A percentile compares a stretch with the other conserved stretches of the same genome.
Conservation (phyloP, 2,113 vertebrate species). For the Cyprinodon brontotheroides region DNA sequence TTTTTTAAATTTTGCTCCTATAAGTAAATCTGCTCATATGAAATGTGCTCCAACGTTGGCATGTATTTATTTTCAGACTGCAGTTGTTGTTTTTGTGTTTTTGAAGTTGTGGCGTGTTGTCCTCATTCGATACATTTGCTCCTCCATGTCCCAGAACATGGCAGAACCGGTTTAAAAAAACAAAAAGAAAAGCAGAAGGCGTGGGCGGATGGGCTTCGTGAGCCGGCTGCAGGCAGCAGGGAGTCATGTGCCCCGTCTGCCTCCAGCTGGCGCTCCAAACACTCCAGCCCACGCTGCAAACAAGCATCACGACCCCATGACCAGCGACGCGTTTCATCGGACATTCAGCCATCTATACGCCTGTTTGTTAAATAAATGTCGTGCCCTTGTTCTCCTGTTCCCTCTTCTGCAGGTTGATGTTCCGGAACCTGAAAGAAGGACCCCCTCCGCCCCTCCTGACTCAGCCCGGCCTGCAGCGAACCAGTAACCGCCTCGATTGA, state of each 20-base stretch:
- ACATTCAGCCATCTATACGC: neutral
- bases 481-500: constrained; percentile 38
- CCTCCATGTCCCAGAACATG: constrained; percentile 55
- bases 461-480: constrained; percentile 13
- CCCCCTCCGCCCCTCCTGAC: constrained; percentile 24
- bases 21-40: neutral
- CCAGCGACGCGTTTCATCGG: neutral
- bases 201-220: constrained; percentile 31
- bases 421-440: constrained; percentile 4
- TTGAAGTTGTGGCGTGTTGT: neutral
- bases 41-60: neutral
- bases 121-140: too few species aligned
- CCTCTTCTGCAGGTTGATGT: constrained; percentile 62
- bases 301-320: constrained; percentile 19
- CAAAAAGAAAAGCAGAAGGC: constrained; percentile 19
- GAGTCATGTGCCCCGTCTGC: constrained; percentile 48
- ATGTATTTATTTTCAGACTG: neutral
- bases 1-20: too few species aligned
- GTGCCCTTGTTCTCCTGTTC: neutral
- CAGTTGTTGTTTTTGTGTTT: neutral
- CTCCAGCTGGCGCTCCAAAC: constrained; percentile 64
- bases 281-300: constrained; percentile 41
- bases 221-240: constrained; percentile 47
- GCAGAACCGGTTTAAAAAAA: constrained; percentile 5
- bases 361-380: neutral